A percentile compares a stretch with the other conserved stretches of the same genome.
These are phyloP conservation scores for Aulostomus chinensis DNA, from an alignment of 2,797 vertebrate species.

Conservation along the genomic window DNA sequence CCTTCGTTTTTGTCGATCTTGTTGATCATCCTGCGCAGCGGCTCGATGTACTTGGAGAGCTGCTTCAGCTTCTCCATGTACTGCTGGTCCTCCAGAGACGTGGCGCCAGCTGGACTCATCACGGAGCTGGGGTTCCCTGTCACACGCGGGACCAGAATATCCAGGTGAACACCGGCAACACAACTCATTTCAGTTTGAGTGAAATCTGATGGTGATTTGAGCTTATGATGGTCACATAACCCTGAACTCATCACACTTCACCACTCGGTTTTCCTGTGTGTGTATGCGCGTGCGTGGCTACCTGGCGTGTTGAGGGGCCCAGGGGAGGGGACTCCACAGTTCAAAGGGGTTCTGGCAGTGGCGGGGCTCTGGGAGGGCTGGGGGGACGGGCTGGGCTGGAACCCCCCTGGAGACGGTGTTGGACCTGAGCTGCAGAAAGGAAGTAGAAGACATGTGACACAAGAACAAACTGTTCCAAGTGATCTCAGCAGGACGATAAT, in stretches of 20 bases:
- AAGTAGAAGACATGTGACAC: neutral
- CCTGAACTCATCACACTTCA: too few relatives aligned
- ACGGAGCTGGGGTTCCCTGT: conserved; percentile 92
- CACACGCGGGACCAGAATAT: neutral
- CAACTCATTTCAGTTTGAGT: too few relatives aligned
- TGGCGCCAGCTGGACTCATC: conserved; percentile 90
- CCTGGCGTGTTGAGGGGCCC: conserved; percentile 96
- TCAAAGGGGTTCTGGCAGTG: conserved; percentile 90
- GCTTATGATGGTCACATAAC: too few relatives aligned
- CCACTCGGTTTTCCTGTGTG: too few relatives aligned
- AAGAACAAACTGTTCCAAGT: neutral
- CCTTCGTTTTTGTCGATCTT: conserved; percentile 99
- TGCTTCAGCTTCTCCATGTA: conserved; percentile 98
- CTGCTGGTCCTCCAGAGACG: conserved; percentile 95
- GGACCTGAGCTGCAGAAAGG: conserved; percentile 87
- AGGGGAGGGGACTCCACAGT: conserved; percentile 88
- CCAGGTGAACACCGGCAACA: too few relatives aligned
- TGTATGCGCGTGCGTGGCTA: conserved; percentile 35
- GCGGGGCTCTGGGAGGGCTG: conserved; percentile 95
- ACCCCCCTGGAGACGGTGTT: conserved; percentile 92
- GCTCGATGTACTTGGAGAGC: conserved; percentile 96
- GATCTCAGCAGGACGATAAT: too few relatives aligned
- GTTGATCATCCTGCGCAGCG: conserved; percentile 96
- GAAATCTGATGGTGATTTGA: too few relatives aligned
- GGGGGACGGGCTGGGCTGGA: conserved; percentile 96